Conservation (phyloP, 2,113 vertebrate genomes). For the Cheirogaleus medius region DNA sequence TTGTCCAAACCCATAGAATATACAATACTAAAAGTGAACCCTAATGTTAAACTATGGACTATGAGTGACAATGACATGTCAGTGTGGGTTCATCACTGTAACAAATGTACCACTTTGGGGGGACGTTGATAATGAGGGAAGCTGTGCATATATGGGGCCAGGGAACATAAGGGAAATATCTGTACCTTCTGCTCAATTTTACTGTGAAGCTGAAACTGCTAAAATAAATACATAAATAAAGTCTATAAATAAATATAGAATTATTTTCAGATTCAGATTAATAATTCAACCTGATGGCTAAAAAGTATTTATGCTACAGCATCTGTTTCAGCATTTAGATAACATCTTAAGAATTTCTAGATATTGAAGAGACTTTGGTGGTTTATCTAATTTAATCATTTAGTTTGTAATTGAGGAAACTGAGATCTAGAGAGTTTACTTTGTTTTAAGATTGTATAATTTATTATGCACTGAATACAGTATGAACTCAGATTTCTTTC, state of each 20-base stretch:
- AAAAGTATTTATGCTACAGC: background rate
- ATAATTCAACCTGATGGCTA: background rate
- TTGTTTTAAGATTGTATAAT: conserved; percentile 3
- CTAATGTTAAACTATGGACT: background rate
- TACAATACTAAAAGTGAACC: background rate
- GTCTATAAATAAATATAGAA: background rate
- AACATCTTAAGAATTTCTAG: background rate
- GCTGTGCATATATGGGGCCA: background rate
- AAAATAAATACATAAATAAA: background rate
- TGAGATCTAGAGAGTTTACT: background rate
- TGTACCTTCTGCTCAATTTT: background rate
- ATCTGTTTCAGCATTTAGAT: background rate
- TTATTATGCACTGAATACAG: background rate
- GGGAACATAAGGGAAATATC: background rate
- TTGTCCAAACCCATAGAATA: background rate
- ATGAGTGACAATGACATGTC: background rate
- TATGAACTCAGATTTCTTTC: background rate
- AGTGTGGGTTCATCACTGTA: background rate
- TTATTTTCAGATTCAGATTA: conserved; percentile 36
- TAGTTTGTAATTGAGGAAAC: conserved; percentile 3
- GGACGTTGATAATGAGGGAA: background rate
- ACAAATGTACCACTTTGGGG: background rate
- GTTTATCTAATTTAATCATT: background rate
- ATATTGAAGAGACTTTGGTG: background rate
- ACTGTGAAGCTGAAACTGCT: background rate